phyloP scores from a whole-genome alignment of 2,113 vertebrate species.

The Eclectus roratus region DNA sequence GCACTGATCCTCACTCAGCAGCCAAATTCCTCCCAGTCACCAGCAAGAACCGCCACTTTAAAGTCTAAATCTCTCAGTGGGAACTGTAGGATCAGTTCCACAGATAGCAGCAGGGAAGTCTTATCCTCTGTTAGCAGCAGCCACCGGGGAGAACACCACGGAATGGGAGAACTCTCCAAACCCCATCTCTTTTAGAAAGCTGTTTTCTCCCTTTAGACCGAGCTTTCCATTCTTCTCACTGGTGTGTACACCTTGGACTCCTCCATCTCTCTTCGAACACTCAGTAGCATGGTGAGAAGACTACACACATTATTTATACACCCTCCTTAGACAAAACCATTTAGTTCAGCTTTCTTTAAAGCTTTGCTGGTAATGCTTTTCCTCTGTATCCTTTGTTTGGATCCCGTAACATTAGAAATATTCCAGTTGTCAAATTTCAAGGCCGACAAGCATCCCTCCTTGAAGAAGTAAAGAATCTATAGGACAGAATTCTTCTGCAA shows the following conservation, averaged over 20 bases:
- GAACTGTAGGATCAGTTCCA: neutral
- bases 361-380: neutral
- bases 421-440: neutral
- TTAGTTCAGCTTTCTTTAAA: neutral
- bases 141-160: neutral
- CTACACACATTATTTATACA: fast-evolving
- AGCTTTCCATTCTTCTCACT: neutral
- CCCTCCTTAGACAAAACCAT: neutral
- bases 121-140: neutral
- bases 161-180: neutral
- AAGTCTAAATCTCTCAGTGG: neutral
- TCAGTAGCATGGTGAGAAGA: neutral
- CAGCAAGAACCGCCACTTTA: neutral
- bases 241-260: fast-evolving
- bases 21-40: neutral
- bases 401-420: neutral
- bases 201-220: neutral
- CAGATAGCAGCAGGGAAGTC: neutral
- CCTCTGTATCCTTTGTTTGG: neutral
- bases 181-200: neutral
- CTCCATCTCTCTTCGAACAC: neutral
- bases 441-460: neutral
- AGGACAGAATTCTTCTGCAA: neutral
- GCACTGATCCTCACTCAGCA: neutral
- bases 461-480: neutral